Conservation (phyloP, 2,888 invertebrate species). For the Mythimna impura region DNA sequence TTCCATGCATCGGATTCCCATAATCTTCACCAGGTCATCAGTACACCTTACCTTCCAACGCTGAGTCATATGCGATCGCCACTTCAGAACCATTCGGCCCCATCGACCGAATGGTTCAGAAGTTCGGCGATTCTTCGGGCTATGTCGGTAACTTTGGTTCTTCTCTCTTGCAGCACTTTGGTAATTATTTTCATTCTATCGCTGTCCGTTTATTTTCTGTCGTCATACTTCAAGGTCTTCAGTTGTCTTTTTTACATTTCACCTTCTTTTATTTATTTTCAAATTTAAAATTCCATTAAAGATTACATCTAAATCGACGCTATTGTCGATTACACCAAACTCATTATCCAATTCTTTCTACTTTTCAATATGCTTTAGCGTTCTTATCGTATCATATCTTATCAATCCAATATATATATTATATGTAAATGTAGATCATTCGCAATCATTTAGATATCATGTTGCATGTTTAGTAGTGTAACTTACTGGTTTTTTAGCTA, state of each 20-base stretch:
- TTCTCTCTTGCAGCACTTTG: no score
- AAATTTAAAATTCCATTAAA: neutral
- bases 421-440: conserved; percentile 9
- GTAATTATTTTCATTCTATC: no score
- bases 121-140: no score
- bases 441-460: neutral
- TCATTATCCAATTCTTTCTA: conserved; percentile 6
- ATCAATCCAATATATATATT: conserved; percentile 10
- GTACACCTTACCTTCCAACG: no score
- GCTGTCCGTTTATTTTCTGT: neutral
- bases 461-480: conserved; percentile 2
- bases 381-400: conserved; percentile 32
- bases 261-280: neutral
- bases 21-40: no score
- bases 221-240: neutral
- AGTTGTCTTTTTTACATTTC: neutral
- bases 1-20: no score
- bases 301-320: neutral
- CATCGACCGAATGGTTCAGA: no score
- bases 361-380: conserved; percentile 4
- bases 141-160: no score
- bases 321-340: neutral
- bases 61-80: no score
- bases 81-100: no score
- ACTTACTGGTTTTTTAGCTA: conserved; percentile 6